phyloP scores from a whole-genome alignment of 2,888 invertebrate species.

The Andrena flavipes region DNA sequence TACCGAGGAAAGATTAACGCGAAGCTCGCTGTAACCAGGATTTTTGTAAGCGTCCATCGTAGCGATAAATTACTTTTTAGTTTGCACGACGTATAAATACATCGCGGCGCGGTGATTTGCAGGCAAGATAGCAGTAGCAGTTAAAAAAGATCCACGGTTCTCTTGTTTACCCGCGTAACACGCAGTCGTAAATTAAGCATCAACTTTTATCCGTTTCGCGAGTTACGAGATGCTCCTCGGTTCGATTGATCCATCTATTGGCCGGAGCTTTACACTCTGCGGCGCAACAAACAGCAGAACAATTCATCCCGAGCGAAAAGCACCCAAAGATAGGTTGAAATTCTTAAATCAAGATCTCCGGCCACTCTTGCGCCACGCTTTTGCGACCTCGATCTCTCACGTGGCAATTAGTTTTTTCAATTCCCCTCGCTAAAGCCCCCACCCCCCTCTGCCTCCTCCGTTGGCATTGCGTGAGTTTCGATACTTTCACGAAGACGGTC shows the following conservation, averaged over 20 bases:
- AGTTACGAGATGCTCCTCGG: background rate
- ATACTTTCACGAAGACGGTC: slow-evolving; percentile 42
- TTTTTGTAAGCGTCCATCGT: slow-evolving; percentile 24
- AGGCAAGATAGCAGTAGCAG: slow-evolving; percentile 20
- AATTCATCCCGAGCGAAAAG: background rate
- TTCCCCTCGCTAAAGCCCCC: slow-evolving; percentile 28
- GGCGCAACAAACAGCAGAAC: background rate
- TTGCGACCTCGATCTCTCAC: background rate
- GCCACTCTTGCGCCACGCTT: background rate
- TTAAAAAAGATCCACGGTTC: slow-evolving; percentile 27
- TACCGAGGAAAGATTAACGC: slow-evolving; percentile 22
- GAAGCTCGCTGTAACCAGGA: slow-evolving; percentile 25
- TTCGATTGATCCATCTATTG: background rate
- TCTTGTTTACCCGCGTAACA: slow-evolving; percentile 5
- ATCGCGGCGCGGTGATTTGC: slow-evolving; percentile 17
- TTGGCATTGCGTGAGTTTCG: slow-evolving; percentile 10
- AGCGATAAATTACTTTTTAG: slow-evolving; percentile 30
- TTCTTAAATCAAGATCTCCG: background rate
- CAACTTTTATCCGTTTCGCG: slow-evolving; percentile 13
- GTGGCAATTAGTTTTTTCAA: slow-evolving; percentile 56
- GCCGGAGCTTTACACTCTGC: background rate
- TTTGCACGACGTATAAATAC: slow-evolving; percentile 19
- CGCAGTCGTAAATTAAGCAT: slow-evolving; percentile 26
- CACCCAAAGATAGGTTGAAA: background rate
- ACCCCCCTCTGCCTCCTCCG: background rate